Conservation (phyloP, 2,113 vertebrate species). For the Tricholaema leucomelas region DNA sequence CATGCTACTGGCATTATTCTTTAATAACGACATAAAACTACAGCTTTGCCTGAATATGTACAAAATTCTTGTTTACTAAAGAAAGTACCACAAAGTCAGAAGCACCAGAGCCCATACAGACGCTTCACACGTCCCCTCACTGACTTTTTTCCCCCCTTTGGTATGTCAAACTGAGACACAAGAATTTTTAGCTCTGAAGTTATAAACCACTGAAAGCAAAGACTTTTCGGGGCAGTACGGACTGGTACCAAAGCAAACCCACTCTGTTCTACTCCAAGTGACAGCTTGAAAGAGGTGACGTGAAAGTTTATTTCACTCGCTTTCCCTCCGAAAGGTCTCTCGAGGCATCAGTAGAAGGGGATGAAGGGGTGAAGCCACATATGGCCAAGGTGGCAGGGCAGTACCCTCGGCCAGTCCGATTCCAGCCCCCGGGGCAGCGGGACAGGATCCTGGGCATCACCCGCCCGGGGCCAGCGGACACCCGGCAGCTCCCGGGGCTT, state of each 20-base stretch:
- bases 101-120: neutral
- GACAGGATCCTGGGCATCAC: neutral
- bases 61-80: neutral
- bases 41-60: neutral
- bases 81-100: neutral
- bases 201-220: neutral
- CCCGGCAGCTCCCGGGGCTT: neutral
- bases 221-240: neutral
- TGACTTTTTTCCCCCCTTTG: neutral
- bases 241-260: neutral
- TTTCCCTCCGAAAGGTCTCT: neutral
- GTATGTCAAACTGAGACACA: slow-evolving; percentile 22
- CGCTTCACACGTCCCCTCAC: neutral
- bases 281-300: neutral
- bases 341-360: neutral
- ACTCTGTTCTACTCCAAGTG: neutral
- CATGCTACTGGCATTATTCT: neutral
- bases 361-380: neutral
- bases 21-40: neutral
- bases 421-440: neutral
- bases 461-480: neutral
- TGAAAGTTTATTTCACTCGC: slow-evolving; percentile 29
- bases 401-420: neutral
- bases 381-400: neutral
- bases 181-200: neutral